phyloP scores from a whole-genome alignment of 2,113 vertebrate species.

The Speoplatyrhinus poulsoni region DNA sequence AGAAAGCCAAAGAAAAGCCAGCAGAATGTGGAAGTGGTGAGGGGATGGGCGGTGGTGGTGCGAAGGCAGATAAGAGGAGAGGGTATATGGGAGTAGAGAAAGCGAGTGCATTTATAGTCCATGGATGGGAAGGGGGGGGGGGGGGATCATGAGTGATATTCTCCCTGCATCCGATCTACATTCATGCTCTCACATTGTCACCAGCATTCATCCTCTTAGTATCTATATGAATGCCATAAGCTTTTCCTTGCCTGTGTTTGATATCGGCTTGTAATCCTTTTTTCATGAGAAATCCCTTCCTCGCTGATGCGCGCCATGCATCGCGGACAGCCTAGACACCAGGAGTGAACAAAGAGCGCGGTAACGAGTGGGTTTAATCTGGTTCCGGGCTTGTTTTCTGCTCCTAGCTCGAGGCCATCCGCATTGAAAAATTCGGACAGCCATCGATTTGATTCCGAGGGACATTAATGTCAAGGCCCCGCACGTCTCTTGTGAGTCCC shows the following conservation, averaged over 20 bases:
- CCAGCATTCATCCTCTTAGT: slow-evolving; percentile 73
- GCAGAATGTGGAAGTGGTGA: slow-evolving; percentile 55
- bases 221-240: slow-evolving; percentile 63
- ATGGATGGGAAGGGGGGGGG: slow-evolving; percentile 37
- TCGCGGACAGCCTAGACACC: slow-evolving; percentile 60
- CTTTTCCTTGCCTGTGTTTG: slow-evolving; percentile 49
- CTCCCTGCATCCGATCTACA: slow-evolving; percentile 55
- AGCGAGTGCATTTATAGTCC: slow-evolving; percentile 65
- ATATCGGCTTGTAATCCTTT: slow-evolving; percentile 71
- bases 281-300: slow-evolving; percentile 68
- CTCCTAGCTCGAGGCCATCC: slow-evolving; percentile 73
- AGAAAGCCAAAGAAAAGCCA: slow-evolving; percentile 51
- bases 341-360: slow-evolving; percentile 74
- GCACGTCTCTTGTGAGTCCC: slow-evolving; percentile 66
- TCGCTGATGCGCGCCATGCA: slow-evolving; percentile 63
- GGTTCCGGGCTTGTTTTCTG: slow-evolving; percentile 71
- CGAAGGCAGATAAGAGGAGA: slow-evolving; percentile 67
- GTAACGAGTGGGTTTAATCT: slow-evolving; percentile 77
- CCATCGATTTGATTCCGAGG: slow-evolving; percentile 79
- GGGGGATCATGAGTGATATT: slow-evolving; percentile 65
- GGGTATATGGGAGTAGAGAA: slow-evolving; percentile 47
- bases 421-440: slow-evolving; percentile 71
- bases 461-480: slow-evolving; percentile 79
- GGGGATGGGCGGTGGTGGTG: slow-evolving; percentile 69
- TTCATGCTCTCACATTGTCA: slow-evolving; percentile 69